Conservation (phyloP, 2,888 invertebrate species). For the Trissolcus japonicus region DNA sequence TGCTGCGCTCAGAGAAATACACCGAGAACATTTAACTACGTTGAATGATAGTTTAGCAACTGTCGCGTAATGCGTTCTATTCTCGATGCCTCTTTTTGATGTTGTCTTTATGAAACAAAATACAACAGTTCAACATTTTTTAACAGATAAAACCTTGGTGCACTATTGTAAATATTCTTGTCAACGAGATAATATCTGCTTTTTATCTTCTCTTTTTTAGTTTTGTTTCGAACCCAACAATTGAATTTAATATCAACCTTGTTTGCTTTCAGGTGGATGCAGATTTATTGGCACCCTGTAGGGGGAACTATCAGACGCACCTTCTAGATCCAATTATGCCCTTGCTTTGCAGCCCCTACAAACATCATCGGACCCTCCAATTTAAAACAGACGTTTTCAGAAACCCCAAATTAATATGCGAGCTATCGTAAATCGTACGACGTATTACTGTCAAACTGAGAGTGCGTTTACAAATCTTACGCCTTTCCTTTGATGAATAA, state of each 20-base stretch:
- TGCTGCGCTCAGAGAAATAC: conserved; percentile 5
- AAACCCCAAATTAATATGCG: conserved; percentile 11
- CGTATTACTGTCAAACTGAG: not conserved
- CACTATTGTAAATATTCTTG: not conserved
- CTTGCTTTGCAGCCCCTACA: conserved; percentile 20
- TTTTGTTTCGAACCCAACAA: not conserved
- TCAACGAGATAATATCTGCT: not conserved
- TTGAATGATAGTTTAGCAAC: conserved; percentile 38
- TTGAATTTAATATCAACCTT: conserved; percentile 2
- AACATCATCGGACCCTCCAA: conserved; percentile 18
- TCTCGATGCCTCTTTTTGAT: conserved; percentile 20
- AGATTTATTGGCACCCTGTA: conserved; percentile 19
- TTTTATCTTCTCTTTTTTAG: no score
- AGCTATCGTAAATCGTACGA: conserved; percentile 14
- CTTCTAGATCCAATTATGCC: conserved; percentile 37
- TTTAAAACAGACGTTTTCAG: conserved; percentile 6
- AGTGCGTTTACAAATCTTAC: no score
- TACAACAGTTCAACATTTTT: not conserved
- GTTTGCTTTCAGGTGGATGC: not conserved
- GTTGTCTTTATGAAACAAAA: conserved; percentile 9
- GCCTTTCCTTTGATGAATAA: no score
- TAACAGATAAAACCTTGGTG: not conserved
- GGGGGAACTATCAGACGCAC: conserved; percentile 21
- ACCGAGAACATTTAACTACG: conserved; percentile 16
- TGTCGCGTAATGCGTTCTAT: conserved; percentile 37